Conservation (phyloP, 2,888 invertebrate genomes). For the Clusia tigrina region DNA sequence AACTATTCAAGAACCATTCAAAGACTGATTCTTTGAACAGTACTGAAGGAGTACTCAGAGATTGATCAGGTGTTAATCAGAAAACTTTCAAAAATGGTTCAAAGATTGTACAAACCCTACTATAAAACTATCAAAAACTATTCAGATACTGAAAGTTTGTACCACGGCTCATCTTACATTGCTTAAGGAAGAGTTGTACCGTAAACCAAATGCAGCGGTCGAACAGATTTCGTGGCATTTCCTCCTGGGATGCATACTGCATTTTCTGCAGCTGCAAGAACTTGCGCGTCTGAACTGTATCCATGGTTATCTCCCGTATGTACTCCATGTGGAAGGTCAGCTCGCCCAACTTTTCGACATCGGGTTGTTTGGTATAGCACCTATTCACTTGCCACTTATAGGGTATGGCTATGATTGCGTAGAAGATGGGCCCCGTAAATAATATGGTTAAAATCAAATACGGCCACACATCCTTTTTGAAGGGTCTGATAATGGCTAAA, state of each 20-base stretch:
- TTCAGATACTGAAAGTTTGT: conserved; percentile 5
- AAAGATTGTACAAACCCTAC: too few species aligned
- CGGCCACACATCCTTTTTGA: conserved; percentile 80
- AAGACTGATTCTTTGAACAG: too few species aligned
- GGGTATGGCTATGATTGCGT: conserved; percentile 73
- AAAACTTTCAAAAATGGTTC: too few species aligned
- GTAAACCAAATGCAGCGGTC: conserved; percentile 78
- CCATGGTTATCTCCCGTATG: conserved; percentile 57
- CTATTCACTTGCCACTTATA: conserved; percentile 45
- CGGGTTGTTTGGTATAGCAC: neutral
- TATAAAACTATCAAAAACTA: neutral
- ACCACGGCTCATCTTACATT: conserved; percentile 68
- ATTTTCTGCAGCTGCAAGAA: conserved; percentile 24
- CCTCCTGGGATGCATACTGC: conserved; percentile 32
- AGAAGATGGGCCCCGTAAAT: conserved; percentile 75
- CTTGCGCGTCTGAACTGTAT: conserved; percentile 36
- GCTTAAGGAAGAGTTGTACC: conserved; percentile 74
- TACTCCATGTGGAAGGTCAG: conserved; percentile 49
- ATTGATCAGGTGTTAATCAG: too few species aligned
- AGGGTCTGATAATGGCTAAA: conserved; percentile 76
- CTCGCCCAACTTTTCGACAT: conserved; percentile 41
- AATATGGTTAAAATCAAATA: conserved; percentile 72
- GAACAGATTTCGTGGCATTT: conserved; percentile 63
- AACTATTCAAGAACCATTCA: too few species aligned
- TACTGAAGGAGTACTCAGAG: too few species aligned